phyloP scores from a whole-genome alignment of 2,888 invertebrate genomes.

The Emmelina monodactyla region DNA sequence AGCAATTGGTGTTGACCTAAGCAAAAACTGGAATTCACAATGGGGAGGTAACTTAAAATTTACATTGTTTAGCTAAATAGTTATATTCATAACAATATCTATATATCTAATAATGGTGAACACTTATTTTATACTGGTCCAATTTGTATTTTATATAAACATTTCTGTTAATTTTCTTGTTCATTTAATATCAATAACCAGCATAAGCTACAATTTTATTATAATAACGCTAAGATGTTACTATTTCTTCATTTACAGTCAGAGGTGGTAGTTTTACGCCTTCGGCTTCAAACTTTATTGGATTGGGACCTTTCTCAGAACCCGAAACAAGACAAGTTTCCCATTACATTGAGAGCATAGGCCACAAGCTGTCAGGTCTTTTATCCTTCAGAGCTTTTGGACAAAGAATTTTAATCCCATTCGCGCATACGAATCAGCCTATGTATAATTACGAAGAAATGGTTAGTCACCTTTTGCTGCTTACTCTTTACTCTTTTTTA shows the following conservation, averaged over 20 bases:
- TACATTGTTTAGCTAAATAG: too few species aligned
- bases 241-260: conserved; percentile 31
- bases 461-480: too few species aligned
- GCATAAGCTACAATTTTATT: too few species aligned
- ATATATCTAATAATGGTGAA: not conserved
- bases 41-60: conserved; percentile 69
- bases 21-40: conserved; percentile 71
- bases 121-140: too few species aligned
- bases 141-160: too few species aligned
- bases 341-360: conserved; percentile 43
- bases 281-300: conserved; percentile 50
- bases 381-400: conserved; percentile 72
- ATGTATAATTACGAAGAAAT: conserved; percentile 54
- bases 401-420: conserved; percentile 67
- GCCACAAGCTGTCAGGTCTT: conserved; percentile 50
- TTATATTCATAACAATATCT: too few species aligned
- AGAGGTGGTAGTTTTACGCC: conserved; percentile 49
- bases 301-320: conserved; percentile 65
- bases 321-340: conserved; percentile 54
- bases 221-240: too few species aligned
- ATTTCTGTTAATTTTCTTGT: too few species aligned
- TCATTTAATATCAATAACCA: too few species aligned
- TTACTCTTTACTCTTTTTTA: too few species aligned
- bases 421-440: conserved; percentile 50
- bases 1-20: conserved; percentile 68